Evolutionary conservation across 2,113 vertebrate species (phyloP).

Genomic region (Cebidichthys violaceus): DNA sequence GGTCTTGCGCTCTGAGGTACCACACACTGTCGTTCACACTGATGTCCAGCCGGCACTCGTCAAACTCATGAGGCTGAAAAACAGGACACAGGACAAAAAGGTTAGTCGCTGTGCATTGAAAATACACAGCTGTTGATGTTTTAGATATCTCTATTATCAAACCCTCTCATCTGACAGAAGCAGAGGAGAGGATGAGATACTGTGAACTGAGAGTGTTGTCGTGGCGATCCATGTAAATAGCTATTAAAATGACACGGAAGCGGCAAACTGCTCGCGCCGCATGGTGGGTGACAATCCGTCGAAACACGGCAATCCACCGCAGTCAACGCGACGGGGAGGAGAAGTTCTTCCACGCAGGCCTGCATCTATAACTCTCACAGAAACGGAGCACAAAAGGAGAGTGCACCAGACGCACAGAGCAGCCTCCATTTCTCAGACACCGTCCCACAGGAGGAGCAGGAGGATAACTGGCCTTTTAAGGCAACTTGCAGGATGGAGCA

Average conservation of each 20-base stretch:
- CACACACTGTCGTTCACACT: constrained; percentile 98
- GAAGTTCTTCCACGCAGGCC: background rate
- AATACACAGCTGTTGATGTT: background rate
- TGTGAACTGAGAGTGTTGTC: background rate
- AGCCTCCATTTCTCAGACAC: constrained; percentile 29
- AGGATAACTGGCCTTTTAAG: constrained; percentile 64
- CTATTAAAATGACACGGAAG: constrained; percentile 34
- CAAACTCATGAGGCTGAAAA: constrained; percentile 94
- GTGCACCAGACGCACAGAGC: background rate
- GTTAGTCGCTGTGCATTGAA: background rate
- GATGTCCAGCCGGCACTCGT: constrained; percentile 97
- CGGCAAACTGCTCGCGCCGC: background rate
- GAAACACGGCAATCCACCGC: background rate
- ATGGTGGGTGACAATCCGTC: constrained; percentile 19
- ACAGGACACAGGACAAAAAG: background rate
- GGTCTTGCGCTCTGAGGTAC: constrained; percentile 95
- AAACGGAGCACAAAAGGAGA: constrained; percentile 3
- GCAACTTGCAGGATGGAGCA: constrained; percentile 36
- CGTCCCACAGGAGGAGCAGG: constrained; percentile 30
- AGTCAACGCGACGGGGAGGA: background rate
- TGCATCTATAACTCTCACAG: constrained; percentile 12
- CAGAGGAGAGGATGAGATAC: background rate
- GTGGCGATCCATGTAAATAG: background rate
- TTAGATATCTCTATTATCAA: background rate
- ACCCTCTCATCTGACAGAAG: background rate